A percentile compares a stretch with the other conserved stretches of the same genome.
Conservation (phyloP, 2,797 vertebrate genomes). For the Acipenser oxyrinchus region DNA sequence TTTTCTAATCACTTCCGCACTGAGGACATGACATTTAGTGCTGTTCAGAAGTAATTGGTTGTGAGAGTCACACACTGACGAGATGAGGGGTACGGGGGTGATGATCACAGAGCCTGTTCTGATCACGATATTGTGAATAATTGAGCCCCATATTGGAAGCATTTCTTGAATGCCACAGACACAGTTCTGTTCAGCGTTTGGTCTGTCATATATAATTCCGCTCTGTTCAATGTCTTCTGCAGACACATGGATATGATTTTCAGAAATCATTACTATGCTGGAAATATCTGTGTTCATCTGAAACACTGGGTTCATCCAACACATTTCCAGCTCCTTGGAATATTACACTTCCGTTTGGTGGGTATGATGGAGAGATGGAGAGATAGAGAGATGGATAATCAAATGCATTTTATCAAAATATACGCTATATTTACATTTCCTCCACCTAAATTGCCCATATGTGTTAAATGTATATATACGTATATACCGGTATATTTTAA, state of each 20-base stretch:
- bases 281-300: not conserved
- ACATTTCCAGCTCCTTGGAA: too few relatives aligned
- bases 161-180: not conserved
- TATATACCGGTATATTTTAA: too few relatives aligned
- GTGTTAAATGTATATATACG: too few relatives aligned
- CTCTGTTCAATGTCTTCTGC: not conserved
- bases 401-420: too few relatives aligned
- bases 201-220: not conserved
- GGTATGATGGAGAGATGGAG: too few relatives aligned
- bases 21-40: not conserved
- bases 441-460: too few relatives aligned
- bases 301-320: too few relatives aligned
- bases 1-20: not conserved
- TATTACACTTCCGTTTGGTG: too few relatives aligned
- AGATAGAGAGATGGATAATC: too few relatives aligned
- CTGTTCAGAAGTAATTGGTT: not conserved
- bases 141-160: constrained; percentile 1
- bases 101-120: not conserved
- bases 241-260: not conserved
- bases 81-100: not conserved
- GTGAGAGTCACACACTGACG: not conserved
- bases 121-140: not conserved
- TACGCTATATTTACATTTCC: too few relatives aligned
- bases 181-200: not conserved
- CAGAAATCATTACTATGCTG: not conserved